Evolutionary conservation across 2,797 vertebrate species (phyloP), one percentile per base, ranked within the genome.

Genomic region (Chaetodon trifasciatus): DNA sequence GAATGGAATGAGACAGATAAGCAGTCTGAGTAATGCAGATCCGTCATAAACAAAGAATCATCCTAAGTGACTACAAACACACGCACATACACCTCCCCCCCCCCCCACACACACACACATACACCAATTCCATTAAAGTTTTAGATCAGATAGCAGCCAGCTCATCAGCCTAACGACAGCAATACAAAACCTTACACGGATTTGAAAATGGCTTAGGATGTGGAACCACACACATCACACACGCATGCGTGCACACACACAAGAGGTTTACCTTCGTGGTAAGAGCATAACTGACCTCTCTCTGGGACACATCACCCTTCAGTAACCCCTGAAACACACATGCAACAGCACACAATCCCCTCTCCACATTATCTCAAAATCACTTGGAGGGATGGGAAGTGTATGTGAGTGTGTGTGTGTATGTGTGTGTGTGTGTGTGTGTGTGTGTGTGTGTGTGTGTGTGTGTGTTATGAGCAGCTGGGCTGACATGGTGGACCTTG

Each of bases 161-260:
- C 76, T 74, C 74, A 80, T 80, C 74, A 80, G 65, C 5, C 3
- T 52, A 57, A 78, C 40, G 68, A 76, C 13, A 4, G 68, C 68
- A 81, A 68, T 67, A 68, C 50, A 55, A 79, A 88, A 81, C 23
- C 42, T 60, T 32, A 28, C 60, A 63, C 46, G 71, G 70, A 82
- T 75, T 23, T 77, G 35, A 67, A 72, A 77, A 68, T 40, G 12
- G 74, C 70, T 87, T 72, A 78, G 53, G 42, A 15, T 13, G 9
- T 23, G 17, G 56, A 58, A 58, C 57, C 77, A 57, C 40, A 70
- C 42, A 37, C 71, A 40, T 60, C 46, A 44, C 1, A 69, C 50
- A 24, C 55, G 28, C 53, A 42, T 23, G 44, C 42, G 57, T 35
- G 16, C 12, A 70, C 37, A 42, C 11, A 9, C 24, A 3, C 35